These are phyloP conservation scores for Rhopalosiphum padi DNA, from an alignment of 1,140 invertebrate species.

Conservation along the genomic window DNA sequence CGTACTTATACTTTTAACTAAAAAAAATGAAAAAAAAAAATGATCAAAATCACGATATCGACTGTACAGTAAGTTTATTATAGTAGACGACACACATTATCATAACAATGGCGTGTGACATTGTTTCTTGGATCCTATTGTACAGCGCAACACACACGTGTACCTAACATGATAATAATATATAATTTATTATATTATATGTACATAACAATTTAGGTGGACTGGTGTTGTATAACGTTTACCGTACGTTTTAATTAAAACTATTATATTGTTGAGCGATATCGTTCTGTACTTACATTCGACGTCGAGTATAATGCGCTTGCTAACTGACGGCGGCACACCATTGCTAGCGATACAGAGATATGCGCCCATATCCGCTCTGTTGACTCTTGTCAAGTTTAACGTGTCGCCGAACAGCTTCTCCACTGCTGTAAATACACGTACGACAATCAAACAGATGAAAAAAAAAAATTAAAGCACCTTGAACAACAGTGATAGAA, in stretches of 20 bases:
- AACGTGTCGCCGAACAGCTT: constrained; percentile 74
- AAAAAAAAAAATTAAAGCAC: background rate
- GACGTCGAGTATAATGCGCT: constrained; percentile 65
- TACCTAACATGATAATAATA: background rate
- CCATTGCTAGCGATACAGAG: constrained; percentile 86
- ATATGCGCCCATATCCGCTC: constrained; percentile 89
- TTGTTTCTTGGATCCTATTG: background rate
- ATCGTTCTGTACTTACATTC: constrained; percentile 61
- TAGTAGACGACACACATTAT: background rate
- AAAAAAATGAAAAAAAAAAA: no score
- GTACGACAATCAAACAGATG: constrained; percentile 59
- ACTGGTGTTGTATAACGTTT: background rate
- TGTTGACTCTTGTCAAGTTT: constrained; percentile 78
- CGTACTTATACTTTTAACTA: no score
- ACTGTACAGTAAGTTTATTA: background rate
- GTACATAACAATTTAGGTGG: background rate
- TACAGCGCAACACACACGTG: background rate
- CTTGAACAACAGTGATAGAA: background rate
- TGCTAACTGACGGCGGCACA: constrained; percentile 86
- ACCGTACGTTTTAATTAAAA: constrained; percentile 27
- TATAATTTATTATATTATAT: background rate
- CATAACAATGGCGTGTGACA: background rate
- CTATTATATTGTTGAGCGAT: constrained; percentile 8
- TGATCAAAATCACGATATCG: no score
- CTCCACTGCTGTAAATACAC: constrained; percentile 63